A percentile compares a stretch with the other conserved stretches of the same genome.
Conservation (phyloP, 2,888 invertebrate genomes). For the Scotopteryx bipunctaria region DNA sequence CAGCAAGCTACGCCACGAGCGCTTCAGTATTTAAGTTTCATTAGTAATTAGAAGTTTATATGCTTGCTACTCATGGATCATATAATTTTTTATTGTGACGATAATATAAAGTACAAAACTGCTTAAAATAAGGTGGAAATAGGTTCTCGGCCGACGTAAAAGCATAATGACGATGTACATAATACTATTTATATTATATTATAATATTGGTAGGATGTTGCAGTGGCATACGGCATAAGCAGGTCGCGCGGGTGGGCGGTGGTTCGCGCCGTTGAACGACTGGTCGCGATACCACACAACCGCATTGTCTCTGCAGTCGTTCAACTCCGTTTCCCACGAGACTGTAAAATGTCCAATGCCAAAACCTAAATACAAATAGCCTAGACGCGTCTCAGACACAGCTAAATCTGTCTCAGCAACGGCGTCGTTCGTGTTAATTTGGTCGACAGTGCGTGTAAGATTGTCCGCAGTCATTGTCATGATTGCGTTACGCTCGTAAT, state of each 20-base stretch:
- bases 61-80: too few species aligned
- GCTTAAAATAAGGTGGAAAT: too few species aligned
- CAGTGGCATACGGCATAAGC: conserved; percentile 42
- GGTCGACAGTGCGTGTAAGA: conserved; percentile 52
- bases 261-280: conserved; percentile 60
- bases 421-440: conserved; percentile 54
- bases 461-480: conserved; percentile 50
- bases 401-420: conserved; percentile 76
- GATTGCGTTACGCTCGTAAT: conserved; percentile 49
- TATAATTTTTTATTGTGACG: too few species aligned
- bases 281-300: conserved; percentile 67
- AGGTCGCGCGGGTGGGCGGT: conserved; percentile 59
- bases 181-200: too few species aligned
- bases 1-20: too few species aligned
- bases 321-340: conserved; percentile 83
- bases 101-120: not conserved
- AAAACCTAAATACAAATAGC: conserved; percentile 79
- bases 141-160: not conserved
- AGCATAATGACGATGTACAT: conserved; percentile 12
- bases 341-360: conserved; percentile 77
- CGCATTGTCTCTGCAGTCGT: conserved; percentile 81
- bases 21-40: too few species aligned
- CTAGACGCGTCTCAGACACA: conserved; percentile 80
- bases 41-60: too few species aligned
- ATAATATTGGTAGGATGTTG: conserved; percentile 41